phyloP scores from a whole-genome alignment of 2,113 vertebrate genomes.

The Alces alces region DNA sequence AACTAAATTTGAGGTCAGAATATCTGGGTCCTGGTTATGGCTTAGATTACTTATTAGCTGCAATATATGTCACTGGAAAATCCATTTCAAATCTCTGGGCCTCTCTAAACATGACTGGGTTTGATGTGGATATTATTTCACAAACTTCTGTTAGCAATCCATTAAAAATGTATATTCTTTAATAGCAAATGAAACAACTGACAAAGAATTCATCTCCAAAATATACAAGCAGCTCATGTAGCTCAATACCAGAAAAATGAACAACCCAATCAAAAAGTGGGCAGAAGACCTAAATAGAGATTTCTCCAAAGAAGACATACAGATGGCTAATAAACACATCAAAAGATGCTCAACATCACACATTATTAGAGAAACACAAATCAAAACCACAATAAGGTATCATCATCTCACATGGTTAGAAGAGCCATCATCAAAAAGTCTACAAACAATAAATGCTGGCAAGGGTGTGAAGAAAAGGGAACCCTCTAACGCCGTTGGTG shows the following conservation, averaged over 20 bases:
- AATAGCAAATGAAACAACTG: neutral
- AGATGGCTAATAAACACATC: neutral
- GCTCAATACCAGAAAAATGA: neutral
- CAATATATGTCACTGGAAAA: neutral
- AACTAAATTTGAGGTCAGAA: neutral
- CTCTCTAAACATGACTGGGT: neutral
- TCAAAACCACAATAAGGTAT: neutral
- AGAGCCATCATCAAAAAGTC: neutral
- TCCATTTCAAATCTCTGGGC: neutral
- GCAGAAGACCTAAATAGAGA: neutral
- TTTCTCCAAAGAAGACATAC: neutral
- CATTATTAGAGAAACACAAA: neutral
- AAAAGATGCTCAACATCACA: neutral
- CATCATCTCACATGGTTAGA: neutral
- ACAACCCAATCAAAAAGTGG: neutral
- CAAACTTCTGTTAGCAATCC: neutral
- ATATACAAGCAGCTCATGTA: neutral
- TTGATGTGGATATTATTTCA: neutral
- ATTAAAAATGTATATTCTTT: neutral
- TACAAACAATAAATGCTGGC: neutral
- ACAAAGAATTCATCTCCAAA: neutral
- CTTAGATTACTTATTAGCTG: neutral
- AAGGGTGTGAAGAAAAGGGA: neutral
- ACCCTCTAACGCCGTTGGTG: neutral
- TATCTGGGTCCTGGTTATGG: neutral